These are phyloP conservation scores for Paramacrobiotus metropolitanus DNA, from an alignment of 1,140 invertebrate species.

Conservation along the genomic window DNA sequence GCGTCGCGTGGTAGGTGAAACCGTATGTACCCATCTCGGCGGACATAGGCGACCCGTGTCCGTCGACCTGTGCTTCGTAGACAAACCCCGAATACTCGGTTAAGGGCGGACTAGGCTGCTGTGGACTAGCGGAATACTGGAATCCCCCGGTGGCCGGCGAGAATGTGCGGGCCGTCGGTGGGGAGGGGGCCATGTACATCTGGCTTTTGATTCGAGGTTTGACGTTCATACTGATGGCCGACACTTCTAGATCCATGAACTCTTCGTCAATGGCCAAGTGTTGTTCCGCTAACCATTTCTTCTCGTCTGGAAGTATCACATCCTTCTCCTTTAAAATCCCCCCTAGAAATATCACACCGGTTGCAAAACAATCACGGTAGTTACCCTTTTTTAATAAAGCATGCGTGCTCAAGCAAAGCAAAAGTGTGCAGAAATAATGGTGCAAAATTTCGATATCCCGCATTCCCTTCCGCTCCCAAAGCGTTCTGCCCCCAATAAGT, in stretches of 20 bases:
- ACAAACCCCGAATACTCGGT: not conserved
- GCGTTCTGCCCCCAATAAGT: too few species aligned
- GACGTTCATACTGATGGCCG: constrained; percentile 3
- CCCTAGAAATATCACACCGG: too few species aligned
- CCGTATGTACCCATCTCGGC: not conserved
- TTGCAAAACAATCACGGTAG: too few species aligned
- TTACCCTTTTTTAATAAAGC: too few species aligned
- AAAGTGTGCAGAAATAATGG: too few species aligned
- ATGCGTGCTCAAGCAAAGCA: too few species aligned
- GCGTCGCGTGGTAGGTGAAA: not conserved
- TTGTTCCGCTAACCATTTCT: not conserved
- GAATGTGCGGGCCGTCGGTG: not conserved
- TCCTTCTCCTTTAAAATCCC: too few species aligned
- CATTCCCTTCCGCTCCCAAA: too few species aligned
- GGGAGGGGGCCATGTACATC: not conserved
- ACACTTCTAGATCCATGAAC: not conserved
- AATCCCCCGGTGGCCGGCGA: not conserved
- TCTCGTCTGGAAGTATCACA: not conserved
- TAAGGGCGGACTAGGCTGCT: not conserved
- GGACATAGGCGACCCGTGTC: not conserved
- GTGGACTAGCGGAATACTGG: not conserved
- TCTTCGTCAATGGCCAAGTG: not conserved
- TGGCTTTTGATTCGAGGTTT: not conserved
- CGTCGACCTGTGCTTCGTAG: not conserved
- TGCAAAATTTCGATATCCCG: too few species aligned